Conservation (phyloP, 2,888 invertebrate species). For the Helobdella robusta region DNA sequence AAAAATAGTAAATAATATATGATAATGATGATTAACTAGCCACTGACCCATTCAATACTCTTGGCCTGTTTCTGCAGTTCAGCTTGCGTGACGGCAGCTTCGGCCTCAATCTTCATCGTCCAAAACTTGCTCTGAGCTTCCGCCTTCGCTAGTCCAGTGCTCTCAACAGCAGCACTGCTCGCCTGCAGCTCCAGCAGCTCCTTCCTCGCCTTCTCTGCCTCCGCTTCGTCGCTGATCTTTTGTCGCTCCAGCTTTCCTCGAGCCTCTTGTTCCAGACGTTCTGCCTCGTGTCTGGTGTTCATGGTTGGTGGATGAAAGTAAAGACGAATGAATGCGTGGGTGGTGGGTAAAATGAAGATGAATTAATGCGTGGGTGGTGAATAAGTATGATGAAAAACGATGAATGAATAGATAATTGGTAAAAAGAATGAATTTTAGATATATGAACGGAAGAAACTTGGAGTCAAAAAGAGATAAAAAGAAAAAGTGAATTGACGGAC, state of each 20-base stretch:
- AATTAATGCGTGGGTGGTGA: neutral
- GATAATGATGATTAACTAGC: too few species aligned
- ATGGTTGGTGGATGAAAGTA: neutral
- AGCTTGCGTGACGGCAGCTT: conserved; percentile 53
- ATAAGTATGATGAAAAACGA: neutral
- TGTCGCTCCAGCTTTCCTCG: conserved; percentile 52
- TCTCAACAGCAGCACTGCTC: conserved; percentile 52
- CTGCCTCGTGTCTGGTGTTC: conserved; percentile 51
- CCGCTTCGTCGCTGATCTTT: conserved; percentile 52
- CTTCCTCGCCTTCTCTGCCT: conserved; percentile 51
- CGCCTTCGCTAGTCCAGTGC: conserved; percentile 52
- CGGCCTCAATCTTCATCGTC: conserved; percentile 52
- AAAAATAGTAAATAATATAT: neutral
- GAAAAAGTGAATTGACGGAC: too few species aligned
- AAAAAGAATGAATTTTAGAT: too few species aligned
- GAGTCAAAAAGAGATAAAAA: too few species aligned
- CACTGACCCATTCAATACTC: conserved; percentile 51
- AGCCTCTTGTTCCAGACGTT: conserved; percentile 53
- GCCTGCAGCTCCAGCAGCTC: conserved; percentile 51
- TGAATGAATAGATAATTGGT: too few species aligned
- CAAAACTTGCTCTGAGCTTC: conserved; percentile 53
- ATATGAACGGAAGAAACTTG: too few species aligned
- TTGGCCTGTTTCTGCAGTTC: conserved; percentile 51
- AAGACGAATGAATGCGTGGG: neutral
- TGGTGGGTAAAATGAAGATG: neutral